Conservation (phyloP, 2,113 vertebrate genomes). For the Aphyosemion australe region DNA sequence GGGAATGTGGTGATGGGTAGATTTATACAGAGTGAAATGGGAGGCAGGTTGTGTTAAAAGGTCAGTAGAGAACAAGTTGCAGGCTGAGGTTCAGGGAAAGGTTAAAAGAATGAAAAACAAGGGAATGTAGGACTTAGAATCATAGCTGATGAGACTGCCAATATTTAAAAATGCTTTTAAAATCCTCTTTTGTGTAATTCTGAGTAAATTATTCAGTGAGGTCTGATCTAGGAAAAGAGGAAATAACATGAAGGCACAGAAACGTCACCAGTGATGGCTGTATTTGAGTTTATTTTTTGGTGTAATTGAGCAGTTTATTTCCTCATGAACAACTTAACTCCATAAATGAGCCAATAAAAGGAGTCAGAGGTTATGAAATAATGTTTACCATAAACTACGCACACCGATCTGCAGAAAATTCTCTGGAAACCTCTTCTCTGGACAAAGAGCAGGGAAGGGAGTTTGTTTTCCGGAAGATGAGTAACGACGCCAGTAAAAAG, state of each 20-base stretch:
- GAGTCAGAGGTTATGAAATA: too few relatives aligned
- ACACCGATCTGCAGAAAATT: not conserved
- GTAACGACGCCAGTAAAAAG: conserved; percentile 56
- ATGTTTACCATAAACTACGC: not conserved
- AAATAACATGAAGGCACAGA: not conserved
- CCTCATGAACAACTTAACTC: too few relatives aligned
- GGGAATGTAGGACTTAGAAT: conserved; percentile 7
- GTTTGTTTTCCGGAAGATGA: conserved; percentile 51
- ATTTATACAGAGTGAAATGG: conserved; percentile 75
- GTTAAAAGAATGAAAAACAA: conserved; percentile 33
- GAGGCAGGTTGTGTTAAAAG: conserved; percentile 40
- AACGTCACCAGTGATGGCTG: too few relatives aligned
- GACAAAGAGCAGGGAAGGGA: conserved; percentile 25
- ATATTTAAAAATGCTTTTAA: conserved; percentile 23
- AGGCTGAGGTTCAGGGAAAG: conserved; percentile 67
- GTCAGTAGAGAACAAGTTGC: conserved; percentile 40
- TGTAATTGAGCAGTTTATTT: too few relatives aligned
- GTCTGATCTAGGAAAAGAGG: conserved; percentile 4
- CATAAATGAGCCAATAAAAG: too few relatives aligned
- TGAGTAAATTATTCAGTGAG: conserved; percentile 25
- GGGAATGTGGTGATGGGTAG: conserved; percentile 41
- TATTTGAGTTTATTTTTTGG: too few relatives aligned
- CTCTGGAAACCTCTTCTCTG: conserved; percentile 1
- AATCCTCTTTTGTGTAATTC: conserved; percentile 25
- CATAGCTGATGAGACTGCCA: conserved; percentile 2